Evolutionary conservation across 1,140 invertebrate species (phyloP), one percentile per base, ranked within the genome.

Genomic region (Ceratina australensis): DNA sequence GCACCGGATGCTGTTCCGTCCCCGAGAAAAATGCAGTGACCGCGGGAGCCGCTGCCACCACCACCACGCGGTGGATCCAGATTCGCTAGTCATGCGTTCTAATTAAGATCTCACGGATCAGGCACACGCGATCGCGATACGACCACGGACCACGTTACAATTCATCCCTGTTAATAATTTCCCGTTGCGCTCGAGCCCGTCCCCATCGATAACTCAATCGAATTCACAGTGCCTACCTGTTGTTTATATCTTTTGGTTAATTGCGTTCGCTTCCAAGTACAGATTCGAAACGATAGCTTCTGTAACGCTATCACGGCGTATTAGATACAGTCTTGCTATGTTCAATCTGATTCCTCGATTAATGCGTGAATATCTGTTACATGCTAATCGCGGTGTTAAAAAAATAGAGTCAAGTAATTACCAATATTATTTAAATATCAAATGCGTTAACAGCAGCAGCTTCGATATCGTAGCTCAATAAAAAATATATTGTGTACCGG

Each of bases 81-180:
- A 85, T 78, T 64, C 76, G 80, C 86, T 68, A 86, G 86, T 86
- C 86, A 86, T 77, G 80, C 83, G 78, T 77, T 86, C 81, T 83
- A 87, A 86, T 86, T 87, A 86, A 83, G 78, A 85, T 80, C 76
- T 83, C 76, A 78, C 81, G 81, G 72, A 82, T 81, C 71, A 71
- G 61, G 66, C 61, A 74, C 73, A 87, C 83, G 80, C 85, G 76
- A 87, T 84, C 72, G 54, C 57, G 82, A 76, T 68, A 67, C 61
- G 18, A 3, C 52, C 61, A 15, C 56, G 66, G 2, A 24, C 26
- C n/a, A 61, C 33, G 56, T 52, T 69, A 63, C 80, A 54, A 75
- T 82, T 75, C 80, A 73, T 79, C 56, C 26, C 65, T 24, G 20
- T 67, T 82, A 75, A 82, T 82, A 56, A 66, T 59, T 33, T 49